These are phyloP conservation scores for Cydia fagiglandana DNA, from an alignment of 1,140 invertebrate species.

Conservation along the genomic window DNA sequence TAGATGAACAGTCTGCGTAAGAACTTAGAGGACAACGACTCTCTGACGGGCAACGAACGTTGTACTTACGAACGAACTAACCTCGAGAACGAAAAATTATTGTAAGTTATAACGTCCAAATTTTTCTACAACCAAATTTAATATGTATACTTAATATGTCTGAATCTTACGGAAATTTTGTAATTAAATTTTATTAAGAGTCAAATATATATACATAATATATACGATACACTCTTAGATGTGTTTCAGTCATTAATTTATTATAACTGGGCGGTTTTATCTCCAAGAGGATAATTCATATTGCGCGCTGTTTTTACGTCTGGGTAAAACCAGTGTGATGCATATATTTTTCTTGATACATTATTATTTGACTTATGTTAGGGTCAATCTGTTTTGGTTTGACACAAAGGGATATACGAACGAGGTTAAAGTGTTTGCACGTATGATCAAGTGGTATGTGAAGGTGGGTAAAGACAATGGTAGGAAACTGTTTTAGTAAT, in stretches of 20 bases:
- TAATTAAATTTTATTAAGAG: too few relatives aligned
- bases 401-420: neutral
- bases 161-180: too few relatives aligned
- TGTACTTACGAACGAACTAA: too few relatives aligned
- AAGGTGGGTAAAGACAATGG: neutral
- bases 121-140: too few relatives aligned
- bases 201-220: too few relatives aligned
- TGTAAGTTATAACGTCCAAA: too few relatives aligned
- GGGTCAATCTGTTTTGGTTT: neutral
- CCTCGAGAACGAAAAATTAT: too few relatives aligned
- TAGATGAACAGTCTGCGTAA: too few relatives aligned
- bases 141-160: too few relatives aligned
- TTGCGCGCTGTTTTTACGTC: neutral
- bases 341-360: neutral
- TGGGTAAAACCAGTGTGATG: conserved; percentile 27
- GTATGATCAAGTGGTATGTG: neutral
- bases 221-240: too few relatives aligned
- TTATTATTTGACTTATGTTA: neutral
- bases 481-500: conserved; percentile 32
- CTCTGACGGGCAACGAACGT: too few relatives aligned
- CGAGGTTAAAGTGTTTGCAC: neutral
- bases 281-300: neutral
- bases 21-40: too few relatives aligned
- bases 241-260: neutral
- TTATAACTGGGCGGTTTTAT: neutral